Conservation (phyloP, 1,140 invertebrate species). For the Drosophila kanapiae region DNA sequence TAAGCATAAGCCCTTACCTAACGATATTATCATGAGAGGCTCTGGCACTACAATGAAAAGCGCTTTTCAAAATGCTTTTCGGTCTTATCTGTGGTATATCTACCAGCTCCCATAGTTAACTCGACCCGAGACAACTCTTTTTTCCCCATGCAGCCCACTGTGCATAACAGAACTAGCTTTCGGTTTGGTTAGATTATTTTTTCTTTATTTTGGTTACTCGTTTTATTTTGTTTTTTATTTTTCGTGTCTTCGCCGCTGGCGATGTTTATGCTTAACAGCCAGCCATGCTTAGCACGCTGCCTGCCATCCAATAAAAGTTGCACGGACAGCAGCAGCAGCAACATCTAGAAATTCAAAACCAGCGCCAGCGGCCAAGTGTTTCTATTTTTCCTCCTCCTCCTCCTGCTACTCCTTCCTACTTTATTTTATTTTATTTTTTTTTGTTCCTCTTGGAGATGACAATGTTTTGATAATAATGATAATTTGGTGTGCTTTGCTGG, state of each 20-base stretch:
- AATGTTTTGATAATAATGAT: slow-evolving; percentile 68
- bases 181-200: slow-evolving; percentile 19
- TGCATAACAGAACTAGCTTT: slow-evolving; percentile 77
- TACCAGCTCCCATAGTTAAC: slow-evolving; percentile 51
- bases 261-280: slow-evolving; percentile 68
- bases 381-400: slow-evolving; percentile 9
- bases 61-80: slow-evolving; percentile 34
- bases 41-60: slow-evolving; percentile 45
- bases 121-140: slow-evolving; percentile 15
- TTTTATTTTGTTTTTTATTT: slow-evolving; percentile 7
- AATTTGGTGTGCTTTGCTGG: slow-evolving; percentile 39
- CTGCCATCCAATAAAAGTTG: slow-evolving; percentile 69
- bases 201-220: slow-evolving; percentile 24
- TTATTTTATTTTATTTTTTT: background rate
- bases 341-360: slow-evolving; percentile 69
- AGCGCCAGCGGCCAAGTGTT: slow-evolving; percentile 57
- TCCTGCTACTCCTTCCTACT: background rate
- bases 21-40: slow-evolving; percentile 59
- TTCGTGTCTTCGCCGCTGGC: slow-evolving; percentile 54
- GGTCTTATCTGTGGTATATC: slow-evolving; percentile 25
- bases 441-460: slow-evolving; percentile 43
- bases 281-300: slow-evolving; percentile 67
- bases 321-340: slow-evolving; percentile 21
- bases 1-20: slow-evolving; percentile 48
- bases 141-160: slow-evolving; percentile 53